Conservation (phyloP, 2,113 vertebrate genomes). For the Lasiurus cinereus region DNA sequence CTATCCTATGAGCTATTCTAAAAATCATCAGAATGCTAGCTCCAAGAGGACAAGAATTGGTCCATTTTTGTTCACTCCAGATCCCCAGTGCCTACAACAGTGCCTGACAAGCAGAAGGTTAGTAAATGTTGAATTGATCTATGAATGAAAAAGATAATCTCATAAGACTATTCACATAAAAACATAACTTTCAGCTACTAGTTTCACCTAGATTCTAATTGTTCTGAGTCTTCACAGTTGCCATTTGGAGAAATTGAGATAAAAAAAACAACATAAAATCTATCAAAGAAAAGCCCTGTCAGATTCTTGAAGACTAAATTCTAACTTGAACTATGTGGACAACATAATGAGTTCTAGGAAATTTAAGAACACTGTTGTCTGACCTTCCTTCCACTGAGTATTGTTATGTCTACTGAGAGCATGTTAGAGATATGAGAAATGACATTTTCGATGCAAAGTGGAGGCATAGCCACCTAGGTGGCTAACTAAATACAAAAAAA, state of each 20-base stretch:
- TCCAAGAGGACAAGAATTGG: neutral
- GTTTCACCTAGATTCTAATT: neutral
- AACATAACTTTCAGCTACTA: neutral
- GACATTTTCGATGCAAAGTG: slow-evolving; percentile 56
- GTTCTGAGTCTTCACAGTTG: neutral
- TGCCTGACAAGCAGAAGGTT: neutral
- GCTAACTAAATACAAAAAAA: slow-evolving; percentile 76
- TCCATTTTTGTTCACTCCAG: slow-evolving; percentile 1
- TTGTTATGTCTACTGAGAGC: neutral
- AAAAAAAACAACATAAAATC: slow-evolving; percentile 1
- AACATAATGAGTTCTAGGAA: neutral
- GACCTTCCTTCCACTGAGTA: neutral
- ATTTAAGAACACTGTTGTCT: neutral
- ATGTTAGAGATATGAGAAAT: neutral
- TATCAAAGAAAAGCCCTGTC: neutral
- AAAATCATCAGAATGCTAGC: neutral
- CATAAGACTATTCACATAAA: neutral
- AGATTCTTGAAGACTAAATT: neutral
- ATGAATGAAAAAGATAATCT: slow-evolving; percentile 2
- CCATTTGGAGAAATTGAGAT: neutral
- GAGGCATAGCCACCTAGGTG: slow-evolving; percentile 52
- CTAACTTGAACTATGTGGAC: neutral
- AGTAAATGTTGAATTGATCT: neutral
- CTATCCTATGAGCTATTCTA: neutral
- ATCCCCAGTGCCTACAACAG: neutral